Evolutionary conservation across 2,797 vertebrate species (phyloP).

Genomic region (Enteromius radiatus): DNA sequence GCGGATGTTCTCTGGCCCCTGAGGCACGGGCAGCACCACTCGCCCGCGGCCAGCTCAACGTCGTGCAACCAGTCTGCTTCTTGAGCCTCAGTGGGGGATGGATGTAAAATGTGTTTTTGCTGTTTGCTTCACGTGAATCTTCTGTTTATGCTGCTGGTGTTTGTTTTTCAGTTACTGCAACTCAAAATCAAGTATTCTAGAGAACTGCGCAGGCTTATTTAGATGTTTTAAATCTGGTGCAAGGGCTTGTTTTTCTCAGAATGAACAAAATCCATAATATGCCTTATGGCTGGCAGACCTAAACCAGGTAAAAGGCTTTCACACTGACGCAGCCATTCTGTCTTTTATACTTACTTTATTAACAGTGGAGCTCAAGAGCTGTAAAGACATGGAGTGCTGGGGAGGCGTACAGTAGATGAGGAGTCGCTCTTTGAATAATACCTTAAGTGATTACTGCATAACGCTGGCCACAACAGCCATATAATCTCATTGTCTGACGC

Average conservation of each 20-base stretch:
- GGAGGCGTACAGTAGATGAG: neutral
- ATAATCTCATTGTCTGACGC: constrained; percentile 31
- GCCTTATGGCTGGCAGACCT: neutral
- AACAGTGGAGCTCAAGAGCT: neutral
- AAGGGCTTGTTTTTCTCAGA: neutral
- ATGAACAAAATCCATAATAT: neutral
- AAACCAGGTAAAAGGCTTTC: neutral
- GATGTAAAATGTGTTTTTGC: neutral
- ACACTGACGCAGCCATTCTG: neutral
- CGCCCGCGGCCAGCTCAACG: too few relatives aligned
- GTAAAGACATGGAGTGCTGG: neutral
- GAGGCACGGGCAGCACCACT: too few relatives aligned
- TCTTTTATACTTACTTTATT: neutral
- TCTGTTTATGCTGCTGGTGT: neutral
- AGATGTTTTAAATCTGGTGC: neutral
- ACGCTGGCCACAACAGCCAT: constrained; percentile 5
- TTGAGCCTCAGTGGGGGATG: too few relatives aligned
- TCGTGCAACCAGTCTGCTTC: too few relatives aligned
- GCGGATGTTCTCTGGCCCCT: too few relatives aligned
- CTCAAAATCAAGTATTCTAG: neutral
- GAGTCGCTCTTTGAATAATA: constrained; percentile 11
- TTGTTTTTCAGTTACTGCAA: neutral
- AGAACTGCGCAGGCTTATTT: neutral
- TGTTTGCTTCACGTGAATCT: neutral
- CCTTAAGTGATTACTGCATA: neutral